These are phyloP conservation scores for Rotaria socialis DNA, from an alignment of 2,888 invertebrate species.

Conservation along the genomic window DNA sequence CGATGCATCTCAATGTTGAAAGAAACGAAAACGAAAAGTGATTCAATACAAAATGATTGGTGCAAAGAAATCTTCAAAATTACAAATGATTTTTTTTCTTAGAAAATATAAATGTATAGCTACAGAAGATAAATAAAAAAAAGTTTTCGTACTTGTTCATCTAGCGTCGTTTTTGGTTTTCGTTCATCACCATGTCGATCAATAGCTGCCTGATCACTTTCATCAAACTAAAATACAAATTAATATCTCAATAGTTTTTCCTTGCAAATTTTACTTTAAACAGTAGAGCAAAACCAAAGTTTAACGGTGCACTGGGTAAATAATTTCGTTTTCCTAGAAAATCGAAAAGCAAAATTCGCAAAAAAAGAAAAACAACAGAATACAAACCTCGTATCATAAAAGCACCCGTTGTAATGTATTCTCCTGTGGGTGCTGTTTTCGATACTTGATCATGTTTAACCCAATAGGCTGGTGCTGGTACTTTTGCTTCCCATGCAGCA, in stretches of 20 bases:
- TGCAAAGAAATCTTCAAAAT: too few relatives aligned
- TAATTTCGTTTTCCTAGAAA: conserved; percentile 84
- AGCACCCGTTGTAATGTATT: conserved; percentile 80
- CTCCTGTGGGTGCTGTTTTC: conserved; percentile 93
- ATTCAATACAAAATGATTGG: too few relatives aligned
- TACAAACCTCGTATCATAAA: conserved; percentile 62
- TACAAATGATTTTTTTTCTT: too few relatives aligned
- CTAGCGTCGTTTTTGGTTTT: conserved; percentile 41
- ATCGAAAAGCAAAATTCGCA: background rate
- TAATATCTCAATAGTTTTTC: too few relatives aligned
- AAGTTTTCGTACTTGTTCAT: conserved; percentile 33
- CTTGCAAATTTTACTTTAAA: conserved; percentile 31
- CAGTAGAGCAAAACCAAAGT: conserved; percentile 75
- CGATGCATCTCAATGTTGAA: too few relatives aligned
- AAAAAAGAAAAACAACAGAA: background rate
- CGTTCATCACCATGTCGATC: conserved; percentile 41
- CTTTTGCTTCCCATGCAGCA: conserved; percentile 96
- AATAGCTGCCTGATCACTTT: conserved; percentile 41
- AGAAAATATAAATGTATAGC: too few relatives aligned
- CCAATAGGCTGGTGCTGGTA: conserved; percentile 93
- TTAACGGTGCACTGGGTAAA: conserved; percentile 81
- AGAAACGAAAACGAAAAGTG: too few relatives aligned
- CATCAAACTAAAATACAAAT: background rate
- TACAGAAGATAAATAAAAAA: background rate
- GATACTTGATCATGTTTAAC: conserved; percentile 82